Conservation (phyloP, 53 echinoderm and acorn worm genomes). For the Henricia sp. region DNA sequence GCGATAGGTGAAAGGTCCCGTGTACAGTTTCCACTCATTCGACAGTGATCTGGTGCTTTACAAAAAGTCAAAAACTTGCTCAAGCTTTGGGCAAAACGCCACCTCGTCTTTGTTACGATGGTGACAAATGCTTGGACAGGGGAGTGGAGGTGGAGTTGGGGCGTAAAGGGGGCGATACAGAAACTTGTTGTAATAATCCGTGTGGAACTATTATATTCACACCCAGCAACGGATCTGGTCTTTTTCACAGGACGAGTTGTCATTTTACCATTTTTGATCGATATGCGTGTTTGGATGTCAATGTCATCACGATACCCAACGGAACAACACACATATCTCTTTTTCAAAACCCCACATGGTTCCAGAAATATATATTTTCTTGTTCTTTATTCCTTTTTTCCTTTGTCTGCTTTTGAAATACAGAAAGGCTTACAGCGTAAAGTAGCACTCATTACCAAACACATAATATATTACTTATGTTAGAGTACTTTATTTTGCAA, state of each 20-base stretch:
- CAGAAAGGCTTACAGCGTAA: too few species aligned
- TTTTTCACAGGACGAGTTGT: slow-evolving; percentile 15
- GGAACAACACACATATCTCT: slow-evolving; percentile 27
- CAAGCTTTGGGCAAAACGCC: slow-evolving; percentile 14
- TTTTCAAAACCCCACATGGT: too few species aligned
- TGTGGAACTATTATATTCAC: too few species aligned
- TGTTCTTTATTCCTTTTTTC: too few species aligned
- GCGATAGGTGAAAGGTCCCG: slow-evolving; percentile 37
- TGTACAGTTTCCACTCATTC: slow-evolving; percentile 46
- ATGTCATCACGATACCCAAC: slow-evolving; percentile 28
- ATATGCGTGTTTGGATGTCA: not conserved
- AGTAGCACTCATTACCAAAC: too few species aligned
- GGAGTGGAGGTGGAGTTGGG: slow-evolving; percentile 40
- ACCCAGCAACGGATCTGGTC: not conserved
- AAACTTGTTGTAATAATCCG: slow-evolving; percentile 68
- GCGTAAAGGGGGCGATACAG: slow-evolving; percentile 16
- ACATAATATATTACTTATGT: too few species aligned
- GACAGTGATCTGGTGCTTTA: slow-evolving; percentile 8
- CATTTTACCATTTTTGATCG: slow-evolving; percentile 11
- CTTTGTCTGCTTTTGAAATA: too few species aligned
- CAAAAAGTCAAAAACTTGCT: slow-evolving; percentile 30
- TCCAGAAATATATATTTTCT: too few species aligned
- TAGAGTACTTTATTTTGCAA: too few species aligned
- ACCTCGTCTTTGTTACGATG: slow-evolving; percentile 24
- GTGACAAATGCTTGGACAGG: not conserved